A percentile compares a stretch with the other conserved stretches of the same genome.
These are phyloP conservation scores for Dicrostonyx torquatus DNA, from an alignment of 2,797 vertebrate species.

Conservation along the genomic window DNA sequence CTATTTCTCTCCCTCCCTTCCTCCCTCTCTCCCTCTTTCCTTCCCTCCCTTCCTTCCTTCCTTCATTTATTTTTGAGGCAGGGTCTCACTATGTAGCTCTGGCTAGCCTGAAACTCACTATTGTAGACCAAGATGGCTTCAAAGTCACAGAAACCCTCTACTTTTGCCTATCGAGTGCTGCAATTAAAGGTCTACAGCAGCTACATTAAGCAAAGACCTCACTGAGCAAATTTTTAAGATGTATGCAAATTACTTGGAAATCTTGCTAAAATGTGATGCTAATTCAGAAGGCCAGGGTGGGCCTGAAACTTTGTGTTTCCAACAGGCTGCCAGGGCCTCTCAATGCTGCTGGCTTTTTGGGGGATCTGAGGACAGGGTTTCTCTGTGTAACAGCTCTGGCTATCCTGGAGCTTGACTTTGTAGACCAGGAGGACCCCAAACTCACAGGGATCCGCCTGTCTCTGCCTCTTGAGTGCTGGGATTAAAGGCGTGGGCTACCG, in stretches of 20 bases:
- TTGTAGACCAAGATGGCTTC: background rate
- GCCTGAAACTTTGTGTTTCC: background rate
- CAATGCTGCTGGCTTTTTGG: background rate
- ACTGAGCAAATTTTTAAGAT: background rate
- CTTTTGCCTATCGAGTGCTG: background rate
- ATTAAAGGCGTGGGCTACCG: fast-evolving
- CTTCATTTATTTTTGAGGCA: background rate
- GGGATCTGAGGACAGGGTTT: background rate
- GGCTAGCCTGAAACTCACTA: background rate
- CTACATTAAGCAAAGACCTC: background rate
- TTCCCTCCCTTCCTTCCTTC: too few species aligned
- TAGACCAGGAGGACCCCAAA: background rate
- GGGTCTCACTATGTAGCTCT: background rate
- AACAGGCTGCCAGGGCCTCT: background rate
- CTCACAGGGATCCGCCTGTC: background rate
- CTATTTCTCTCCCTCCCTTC: too few species aligned
- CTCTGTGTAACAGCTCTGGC: background rate
- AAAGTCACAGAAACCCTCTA: background rate
- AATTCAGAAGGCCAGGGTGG: background rate
- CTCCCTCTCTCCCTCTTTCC: too few species aligned
- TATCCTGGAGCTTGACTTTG: background rate
- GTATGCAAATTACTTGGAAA: constrained; percentile 13
- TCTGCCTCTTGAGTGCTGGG: background rate
- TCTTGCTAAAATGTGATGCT: constrained; percentile 15
- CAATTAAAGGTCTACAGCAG: background rate